Base-by-base conservation (phyloP, 2,113 vertebrate genomes). In the Butastur rufipennis region DNA sequence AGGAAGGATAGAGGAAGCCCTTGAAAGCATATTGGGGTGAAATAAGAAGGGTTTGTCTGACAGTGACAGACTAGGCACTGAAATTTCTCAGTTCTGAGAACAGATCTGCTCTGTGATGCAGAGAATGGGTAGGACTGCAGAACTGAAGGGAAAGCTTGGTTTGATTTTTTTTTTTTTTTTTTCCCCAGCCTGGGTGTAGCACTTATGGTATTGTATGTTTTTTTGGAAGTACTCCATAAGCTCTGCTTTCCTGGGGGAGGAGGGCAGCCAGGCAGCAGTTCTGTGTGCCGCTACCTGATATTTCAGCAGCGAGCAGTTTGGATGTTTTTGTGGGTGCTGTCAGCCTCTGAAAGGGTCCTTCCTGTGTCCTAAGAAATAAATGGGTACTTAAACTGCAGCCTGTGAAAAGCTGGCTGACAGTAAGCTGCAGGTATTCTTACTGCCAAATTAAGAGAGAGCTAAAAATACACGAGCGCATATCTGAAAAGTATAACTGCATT, bases 51-150 rank as follows among this genome's bases (percentile, higher is more conserved):
- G 32, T 77, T 95, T 2, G 10, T 87, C 89, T 95, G 94, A 86
- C 95, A 95, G 66, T 90, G 94, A 94, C 88, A 88, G 85, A 94
- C 93, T 78, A 72, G 86, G 77, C 67, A 61, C 61, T 79, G 81
- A 85, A 91, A 85, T 92, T 36, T 62, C 83, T 90, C 62, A 32
- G 58, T 89, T 89, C 62, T 62, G 66, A 85, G 53, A 82, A 61
- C 73, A 93, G 84, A 85, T 67, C 83, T 71, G 91, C 84, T 87
- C 95, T 65, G 72, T 83, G 90, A 92, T 91, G 72, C 88, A 94
- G 81, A 93, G 88, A 32, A 77, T 70, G 65, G 65, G 25, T 77
- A 89, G 79, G 61, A 45, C 72, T 72, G 81, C 81, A 85, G 45
- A 78, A 85, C 55, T 87, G 90, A 88, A 90, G 62, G 34, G 34